Conservation (phyloP, 2,113 vertebrate species). For the Hydrolagus affinis region DNA sequence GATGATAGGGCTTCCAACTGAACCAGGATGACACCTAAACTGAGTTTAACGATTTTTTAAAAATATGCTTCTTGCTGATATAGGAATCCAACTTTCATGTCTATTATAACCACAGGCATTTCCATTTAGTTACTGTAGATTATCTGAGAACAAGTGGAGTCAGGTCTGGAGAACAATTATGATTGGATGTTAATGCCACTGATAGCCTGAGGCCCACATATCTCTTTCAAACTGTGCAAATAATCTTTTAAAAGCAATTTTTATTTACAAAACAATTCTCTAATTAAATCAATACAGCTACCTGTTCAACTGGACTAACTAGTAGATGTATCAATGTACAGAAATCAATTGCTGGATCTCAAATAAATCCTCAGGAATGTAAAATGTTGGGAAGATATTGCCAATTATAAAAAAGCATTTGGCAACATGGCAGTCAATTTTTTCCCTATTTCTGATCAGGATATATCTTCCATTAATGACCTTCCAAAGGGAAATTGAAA, state of each 20-base stretch:
- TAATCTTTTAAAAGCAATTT: conserved; percentile 11
- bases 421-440: neutral
- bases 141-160: conserved; percentile 11
- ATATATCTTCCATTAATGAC: neutral
- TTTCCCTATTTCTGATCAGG: neutral
- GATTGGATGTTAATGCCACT: conserved; percentile 10
- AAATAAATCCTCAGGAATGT: neutral
- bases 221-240: neutral
- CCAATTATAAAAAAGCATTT: neutral
- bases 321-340: neutral
- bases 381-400: neutral
- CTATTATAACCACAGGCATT: conserved; percentile 18
- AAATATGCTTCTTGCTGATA: neutral
- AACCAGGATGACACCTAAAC: no score
- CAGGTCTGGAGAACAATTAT: conserved; percentile 15
- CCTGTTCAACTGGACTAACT: neutral
- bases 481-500: neutral
- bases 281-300: neutral
- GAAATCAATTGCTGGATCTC: neutral
- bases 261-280: neutral
- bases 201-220: neutral
- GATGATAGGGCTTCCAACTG: no score
- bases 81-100: conserved; percentile 13
- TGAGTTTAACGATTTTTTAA: neutral
- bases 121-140: conserved; percentile 1